Evolutionary conservation across 2,797 vertebrate genomes (phyloP), one percentile per base, ranked within the genome.

Genomic region (Thripadectes ignobilis): DNA sequence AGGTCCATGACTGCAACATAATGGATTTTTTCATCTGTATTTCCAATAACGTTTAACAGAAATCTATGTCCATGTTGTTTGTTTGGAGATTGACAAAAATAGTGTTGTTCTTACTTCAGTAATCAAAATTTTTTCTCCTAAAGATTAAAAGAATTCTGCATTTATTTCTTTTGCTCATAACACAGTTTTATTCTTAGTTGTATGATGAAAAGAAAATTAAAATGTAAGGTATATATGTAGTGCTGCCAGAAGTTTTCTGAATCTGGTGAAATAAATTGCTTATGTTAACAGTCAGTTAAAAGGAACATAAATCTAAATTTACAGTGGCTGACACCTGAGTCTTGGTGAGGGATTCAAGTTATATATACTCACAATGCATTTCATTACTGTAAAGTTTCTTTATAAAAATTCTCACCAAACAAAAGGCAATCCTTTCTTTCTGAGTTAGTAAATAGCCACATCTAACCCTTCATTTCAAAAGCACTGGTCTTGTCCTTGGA

Each of bases 291-390:
- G 38, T 34, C 30, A 62, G 66, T 92, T 71, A 88, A 66, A 92
- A 83, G 46, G 86, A 81, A 78, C 36, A 62, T 95, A 93, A 89
- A 96, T 94, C 74, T 93, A 90, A 94, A 93, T 94, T 94, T 89
- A 95, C 51, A 73, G 57, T 78, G 55, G n/a, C 21, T 91, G 66
- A 68, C 96, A 94, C 17, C 20, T n/a, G 41, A 84, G n/a, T 26
- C 43, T 85, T 82, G 54, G 27, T 88, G 34, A 94, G 46, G 55
- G 46, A 89, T 36, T 89, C 55, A 73, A 87, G 94, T 93, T 71
- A 75, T 88, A 51, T 43, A 30, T 58, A 75, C 34, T 86, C 23
- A 68, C 72, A 5, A 61, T 49, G 46, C 36, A 39, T 93, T 95
- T 93, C 71, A 85, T 49, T 85, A 74, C 27, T 38, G 43, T 66